phyloP scores from a whole-genome alignment of 1,140 invertebrate genomes.

The Bombus turneri region DNA sequence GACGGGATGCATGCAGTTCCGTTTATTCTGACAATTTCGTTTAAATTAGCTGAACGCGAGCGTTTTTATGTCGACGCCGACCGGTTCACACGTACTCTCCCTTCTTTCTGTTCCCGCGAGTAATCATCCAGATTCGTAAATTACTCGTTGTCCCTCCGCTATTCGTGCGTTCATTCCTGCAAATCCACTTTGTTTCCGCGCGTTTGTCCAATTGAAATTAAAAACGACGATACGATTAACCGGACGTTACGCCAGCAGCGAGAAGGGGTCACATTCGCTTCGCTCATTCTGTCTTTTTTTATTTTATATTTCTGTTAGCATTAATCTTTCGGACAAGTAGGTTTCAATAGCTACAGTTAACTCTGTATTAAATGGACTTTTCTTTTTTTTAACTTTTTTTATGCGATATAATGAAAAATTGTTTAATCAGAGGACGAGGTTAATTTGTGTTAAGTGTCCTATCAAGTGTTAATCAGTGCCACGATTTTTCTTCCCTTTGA shows the following conservation, averaged over 20 bases:
- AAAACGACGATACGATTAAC: slow-evolving; percentile 34
- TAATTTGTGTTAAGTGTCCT: slow-evolving; percentile 9
- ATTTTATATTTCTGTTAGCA: not conserved
- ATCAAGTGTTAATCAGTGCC: slow-evolving; percentile 57
- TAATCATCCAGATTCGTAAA: slow-evolving; percentile 72
- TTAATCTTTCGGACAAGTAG: not conserved
- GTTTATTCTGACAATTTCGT: slow-evolving; percentile 80
- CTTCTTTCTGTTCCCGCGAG: slow-evolving; percentile 60
- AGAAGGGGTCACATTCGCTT: not conserved
- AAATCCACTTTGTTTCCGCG: slow-evolving; percentile 61
- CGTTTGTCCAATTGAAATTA: slow-evolving; percentile 36
- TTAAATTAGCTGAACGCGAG: slow-evolving; percentile 78
- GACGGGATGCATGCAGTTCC: slow-evolving; percentile 80
- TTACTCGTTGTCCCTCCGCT: slow-evolving; percentile 52
- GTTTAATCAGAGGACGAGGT: not conserved
- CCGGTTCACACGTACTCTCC: slow-evolving; percentile 77
- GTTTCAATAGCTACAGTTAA: not conserved
- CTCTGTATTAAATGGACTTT: not conserved
- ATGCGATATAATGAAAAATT: not conserved
- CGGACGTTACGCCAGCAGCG: slow-evolving; percentile 5
- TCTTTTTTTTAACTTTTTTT: not conserved
- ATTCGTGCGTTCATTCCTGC: slow-evolving; percentile 35
- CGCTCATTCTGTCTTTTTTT: not conserved
- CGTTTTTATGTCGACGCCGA: slow-evolving; percentile 78
- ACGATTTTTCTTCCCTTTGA: slow-evolving; percentile 48